A percentile compares a stretch with the other conserved stretches of the same genome.
Evolutionary conservation across 2,888 invertebrate genomes (phyloP).

Genomic region (Rhorus exstirpatorius): DNA sequence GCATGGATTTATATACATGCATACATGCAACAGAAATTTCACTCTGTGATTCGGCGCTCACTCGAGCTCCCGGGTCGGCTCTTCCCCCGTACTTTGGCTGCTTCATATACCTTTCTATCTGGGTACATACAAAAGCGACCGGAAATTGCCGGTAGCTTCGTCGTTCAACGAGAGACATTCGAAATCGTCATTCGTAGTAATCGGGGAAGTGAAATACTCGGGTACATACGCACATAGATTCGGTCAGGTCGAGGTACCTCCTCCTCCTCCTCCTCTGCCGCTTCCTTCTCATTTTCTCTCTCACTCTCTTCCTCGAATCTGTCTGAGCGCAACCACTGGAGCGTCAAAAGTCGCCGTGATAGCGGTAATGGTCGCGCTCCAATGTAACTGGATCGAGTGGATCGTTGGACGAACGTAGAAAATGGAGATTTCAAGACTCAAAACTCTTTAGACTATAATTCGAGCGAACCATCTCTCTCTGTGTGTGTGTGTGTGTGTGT

Average conservation of each 20-base stretch:
- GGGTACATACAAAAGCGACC: constrained; percentile 81
- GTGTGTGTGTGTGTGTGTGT: background rate
- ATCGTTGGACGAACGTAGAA: constrained; percentile 26
- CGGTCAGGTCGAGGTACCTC: constrained; percentile 25
- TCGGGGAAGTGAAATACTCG: constrained; percentile 25
- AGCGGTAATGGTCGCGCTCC: constrained; percentile 54
- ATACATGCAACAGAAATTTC: constrained; percentile 23
- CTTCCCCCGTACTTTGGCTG: constrained; percentile 71
- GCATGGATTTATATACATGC: too few relatives aligned
- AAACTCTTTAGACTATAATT: constrained; percentile 48
- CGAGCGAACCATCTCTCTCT: constrained; percentile 29
- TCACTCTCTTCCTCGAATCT: constrained; percentile 44
- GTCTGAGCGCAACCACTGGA: constrained; percentile 42
- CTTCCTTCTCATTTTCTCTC: background rate
- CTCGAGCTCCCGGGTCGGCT: constrained; percentile 47
- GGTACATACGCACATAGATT: constrained; percentile 31
- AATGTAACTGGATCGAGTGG: constrained; percentile 52
- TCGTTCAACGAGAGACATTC: constrained; percentile 60
- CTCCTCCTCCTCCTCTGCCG: background rate
- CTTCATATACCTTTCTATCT: constrained; percentile 74
- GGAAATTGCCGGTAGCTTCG: constrained; percentile 82
- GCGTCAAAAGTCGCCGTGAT: constrained; percentile 50
- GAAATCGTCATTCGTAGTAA: constrained; percentile 30
- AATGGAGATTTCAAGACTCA: constrained; percentile 52
- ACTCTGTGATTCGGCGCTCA: constrained; percentile 57